Evolutionary conservation across 1,140 invertebrate species (phyloP).

Genomic region (Drosophila jambulina): DNA sequence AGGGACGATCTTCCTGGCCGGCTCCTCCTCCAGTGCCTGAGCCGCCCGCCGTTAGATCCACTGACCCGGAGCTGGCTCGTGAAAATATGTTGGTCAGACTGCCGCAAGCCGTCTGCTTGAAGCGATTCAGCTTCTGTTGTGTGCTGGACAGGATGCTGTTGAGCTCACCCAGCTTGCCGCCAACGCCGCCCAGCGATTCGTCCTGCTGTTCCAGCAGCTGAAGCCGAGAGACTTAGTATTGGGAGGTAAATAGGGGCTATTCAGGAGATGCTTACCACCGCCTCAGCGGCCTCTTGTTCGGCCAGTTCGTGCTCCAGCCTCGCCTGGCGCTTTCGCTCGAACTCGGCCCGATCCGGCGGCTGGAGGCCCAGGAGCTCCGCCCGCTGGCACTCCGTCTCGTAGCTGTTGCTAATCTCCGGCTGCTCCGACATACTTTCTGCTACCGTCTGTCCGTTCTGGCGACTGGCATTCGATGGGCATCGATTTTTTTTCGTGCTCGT

Average conservation of each 20-base stretch:
- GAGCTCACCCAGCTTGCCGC: slow-evolving; percentile 92
- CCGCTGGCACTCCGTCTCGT: slow-evolving; percentile 90
- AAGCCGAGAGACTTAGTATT: background rate
- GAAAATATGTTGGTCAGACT: slow-evolving; percentile 76
- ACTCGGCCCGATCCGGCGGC: slow-evolving; percentile 88
- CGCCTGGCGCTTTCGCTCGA: slow-evolving; percentile 85
- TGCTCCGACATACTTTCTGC: slow-evolving; percentile 53
- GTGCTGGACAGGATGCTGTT: slow-evolving; percentile 92
- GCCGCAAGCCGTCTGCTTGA: slow-evolving; percentile 88
- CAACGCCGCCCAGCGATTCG: slow-evolving; percentile 90
- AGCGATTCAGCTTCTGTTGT: slow-evolving; percentile 94
- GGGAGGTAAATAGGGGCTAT: background rate
- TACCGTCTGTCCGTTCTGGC: slow-evolving; percentile 16
- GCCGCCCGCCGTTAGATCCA: slow-evolving; percentile 37
- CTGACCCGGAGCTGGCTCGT: slow-evolving; percentile 80
- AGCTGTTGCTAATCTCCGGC: slow-evolving; percentile 85
- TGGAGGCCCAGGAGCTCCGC: slow-evolving; percentile 90
- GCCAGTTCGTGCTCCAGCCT: slow-evolving; percentile 72
- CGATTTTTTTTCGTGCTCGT: slow-evolving; percentile 58
- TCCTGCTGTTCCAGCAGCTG: slow-evolving; percentile 89
- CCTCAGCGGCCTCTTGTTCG: slow-evolving; percentile 86
- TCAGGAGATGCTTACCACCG: slow-evolving; percentile 64
- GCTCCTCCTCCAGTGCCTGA: slow-evolving; percentile 11
- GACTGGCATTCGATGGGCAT: slow-evolving; percentile 32
- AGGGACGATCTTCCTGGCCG: slow-evolving; percentile 67